phyloP scores from a whole-genome alignment of 1,140 invertebrate genomes.

The Drosophila grimshawi region DNA sequence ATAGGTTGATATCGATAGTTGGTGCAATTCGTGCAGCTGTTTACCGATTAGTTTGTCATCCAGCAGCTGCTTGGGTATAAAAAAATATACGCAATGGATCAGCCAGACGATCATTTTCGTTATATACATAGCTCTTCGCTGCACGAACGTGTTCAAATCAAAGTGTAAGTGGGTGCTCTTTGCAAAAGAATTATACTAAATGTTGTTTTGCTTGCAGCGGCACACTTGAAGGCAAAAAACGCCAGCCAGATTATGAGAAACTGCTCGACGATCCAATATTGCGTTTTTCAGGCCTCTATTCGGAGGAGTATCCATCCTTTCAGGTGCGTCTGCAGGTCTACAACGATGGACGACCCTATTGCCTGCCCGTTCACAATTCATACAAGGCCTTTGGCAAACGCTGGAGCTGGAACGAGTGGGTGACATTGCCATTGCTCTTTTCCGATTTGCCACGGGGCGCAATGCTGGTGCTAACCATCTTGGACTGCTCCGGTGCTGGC shows the following conservation, averaged over 20 bases:
- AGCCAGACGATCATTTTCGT: constrained; percentile 90
- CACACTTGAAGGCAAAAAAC: constrained; percentile 95
- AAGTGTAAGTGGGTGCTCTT: constrained; percentile 90
- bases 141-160: constrained; percentile 94
- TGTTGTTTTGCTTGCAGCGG: constrained; percentile 87
- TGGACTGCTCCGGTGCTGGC: constrained; percentile 95
- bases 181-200: neutral
- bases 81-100: constrained; percentile 62
- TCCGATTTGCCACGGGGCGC: constrained; percentile 96
- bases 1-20: neutral
- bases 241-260: constrained; percentile 94
- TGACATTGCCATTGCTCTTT: constrained; percentile 95
- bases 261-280: constrained; percentile 94
- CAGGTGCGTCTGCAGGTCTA: constrained; percentile 95
- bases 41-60: constrained; percentile 16
- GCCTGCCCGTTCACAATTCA: constrained; percentile 94
- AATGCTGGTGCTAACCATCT: constrained; percentile 95
- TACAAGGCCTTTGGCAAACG: constrained; percentile 96
- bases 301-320: constrained; percentile 92
- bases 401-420: constrained; percentile 99
- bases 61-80: constrained; percentile 36
- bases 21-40: constrained; percentile 13
- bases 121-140: constrained; percentile 97
- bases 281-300: constrained; percentile 95
- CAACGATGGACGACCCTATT: constrained; percentile 92